Base-by-base conservation (phyloP, 2,888 invertebrate genomes). In the Ariolimax columbianus region DNA sequence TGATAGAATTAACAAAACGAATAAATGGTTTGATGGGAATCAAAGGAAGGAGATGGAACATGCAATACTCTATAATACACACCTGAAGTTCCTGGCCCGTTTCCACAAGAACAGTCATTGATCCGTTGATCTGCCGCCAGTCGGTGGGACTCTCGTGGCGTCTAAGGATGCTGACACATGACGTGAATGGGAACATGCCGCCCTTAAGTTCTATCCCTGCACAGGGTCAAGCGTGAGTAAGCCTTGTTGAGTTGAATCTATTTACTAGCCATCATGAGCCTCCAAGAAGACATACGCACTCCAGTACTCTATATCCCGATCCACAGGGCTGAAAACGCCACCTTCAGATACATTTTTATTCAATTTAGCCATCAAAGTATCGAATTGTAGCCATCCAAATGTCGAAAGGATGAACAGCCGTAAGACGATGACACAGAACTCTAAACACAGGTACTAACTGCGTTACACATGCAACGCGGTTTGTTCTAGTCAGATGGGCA, bases 161-260 rank as follows among this genome's bases (percentile, higher is more conserved):
- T 30, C 84, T 1, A 17, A 84, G 80, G 68, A 84, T 84, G 73
- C 84, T 84, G 19, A 84, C 66, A n/a, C 79, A 84, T 23, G 84
- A 78, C 0, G 79, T 73, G 84, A 84, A 84, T 7, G 84, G 84
- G 51, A 84, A 84, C 84, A 84, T 84, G 30, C 78, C 59, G 26
- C 4, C 19, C n/a, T 26, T 38, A 36, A 14, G 19, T 78, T 43
- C 9, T 43, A 17, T 33, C 30, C 68, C 40, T 30, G 11, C 30
- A 14, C 7, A 1, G n/a, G n/a, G 40, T 47, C 68, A 63, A 33
- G 1, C 59, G 23, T n/a, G 38, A 26, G 59, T 38, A 11, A 26
- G 26, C 2, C 77, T 40, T 26, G 9, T 40, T n/a, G 38, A 26
- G 26, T 36, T n/a, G n/a, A 38, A 23, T 33, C 66, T 78, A 78